Base-by-base conservation (phyloP, 2,797 vertebrate genomes). In the Florisuga fusca region DNA sequence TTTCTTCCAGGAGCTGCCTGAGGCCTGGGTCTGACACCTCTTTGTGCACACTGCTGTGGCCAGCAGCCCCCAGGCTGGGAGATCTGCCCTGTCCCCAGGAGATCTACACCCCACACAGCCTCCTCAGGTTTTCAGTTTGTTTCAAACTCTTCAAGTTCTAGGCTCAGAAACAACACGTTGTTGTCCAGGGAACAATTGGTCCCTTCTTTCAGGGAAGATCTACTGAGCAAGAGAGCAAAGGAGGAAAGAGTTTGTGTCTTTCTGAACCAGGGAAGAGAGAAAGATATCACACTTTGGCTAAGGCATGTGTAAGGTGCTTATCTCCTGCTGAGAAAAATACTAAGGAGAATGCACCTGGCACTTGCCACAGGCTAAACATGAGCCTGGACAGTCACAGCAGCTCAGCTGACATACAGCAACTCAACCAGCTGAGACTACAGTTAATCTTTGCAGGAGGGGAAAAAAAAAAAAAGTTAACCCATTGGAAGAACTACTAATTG, bases 401-500 rank as follows among this genome's bases (percentile, higher is more conserved):
- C 83, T 93, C 64, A 90, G 86, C 66, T 88, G 88, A 36, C 26
- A 76, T 55, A 80, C 81, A 81, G 78, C 84, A 82, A 63, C 76
- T 55, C 68, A 27, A 7, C 34, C 68, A 89, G 89, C 89, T 84
- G 71, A 95, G 89, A 87, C 63, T 17, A 46, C 23, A 77, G 64
- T 83, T 94, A 87, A 96, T 96, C 95, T 82, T 61, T 1, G 0
- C 29, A 55, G 36, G 22, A n/a, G 3, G 5, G 38, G 68, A 71
- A 74, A 41, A 43, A 50, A 33, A 33, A 43, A 71, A 66, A 61
- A 38, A 27, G 7, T 96, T 95, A 96, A 96, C 96, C 92, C 94
- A 61, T 95, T 92, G 31, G 85, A 94, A 93, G 75, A 29, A 73
- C 71, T 51, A 48, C 27, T 92, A 64, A 96, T 96, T 96, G 90